Evolutionary conservation across 2,888 invertebrate genomes (phyloP), one percentile per base, ranked within the genome.

Genomic region (Cotesia congregata): DNA sequence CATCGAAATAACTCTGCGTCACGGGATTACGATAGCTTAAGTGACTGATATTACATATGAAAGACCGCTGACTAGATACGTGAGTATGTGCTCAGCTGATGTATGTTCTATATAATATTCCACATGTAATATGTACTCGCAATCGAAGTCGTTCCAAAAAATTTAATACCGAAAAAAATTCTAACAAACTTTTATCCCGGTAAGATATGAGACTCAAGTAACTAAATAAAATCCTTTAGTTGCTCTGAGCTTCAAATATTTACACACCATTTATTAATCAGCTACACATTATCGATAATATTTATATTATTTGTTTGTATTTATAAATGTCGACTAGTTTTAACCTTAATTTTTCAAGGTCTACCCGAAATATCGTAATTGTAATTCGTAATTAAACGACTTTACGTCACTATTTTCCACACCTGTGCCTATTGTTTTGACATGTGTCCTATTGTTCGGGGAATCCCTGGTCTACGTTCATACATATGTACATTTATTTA

Each of bases 381-480:
- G 78, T 80, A 79, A 80, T 78, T 50, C 7, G 12, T 50, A 50
- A 50, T 7, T 50, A 50, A 50, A 50, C 77, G 76, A 79, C 30
- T 82, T 82, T 77, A 71, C 76, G 77, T 77, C 75, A 78, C 76
- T 77, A 67, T 84, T 84, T 38, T 30, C 76, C 79, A 81, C 83
- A 88, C 88, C 88, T 88, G 88, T 84, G 83, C 84, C 85, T 84
- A 88, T 88, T 88, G 88, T 88, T 88, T 88, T 87, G 87, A 87
- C 88, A 88, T 87, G 86, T 88, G 88, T 88, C 84, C 85, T 82
- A 86, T 87, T 88, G 88, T 87, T 70, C 65, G 67, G 80, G 80
- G 74, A 78, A 80, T 79, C 81, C 79, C 77, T 77, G 68, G 62
- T 40, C 72, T 17, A 61, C 20, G 12, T 50, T 50, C 12, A 50